These are phyloP conservation scores for Buceros bicornis DNA, from an alignment of 2,797 vertebrate genomes.

Conservation along the genomic window DNA sequence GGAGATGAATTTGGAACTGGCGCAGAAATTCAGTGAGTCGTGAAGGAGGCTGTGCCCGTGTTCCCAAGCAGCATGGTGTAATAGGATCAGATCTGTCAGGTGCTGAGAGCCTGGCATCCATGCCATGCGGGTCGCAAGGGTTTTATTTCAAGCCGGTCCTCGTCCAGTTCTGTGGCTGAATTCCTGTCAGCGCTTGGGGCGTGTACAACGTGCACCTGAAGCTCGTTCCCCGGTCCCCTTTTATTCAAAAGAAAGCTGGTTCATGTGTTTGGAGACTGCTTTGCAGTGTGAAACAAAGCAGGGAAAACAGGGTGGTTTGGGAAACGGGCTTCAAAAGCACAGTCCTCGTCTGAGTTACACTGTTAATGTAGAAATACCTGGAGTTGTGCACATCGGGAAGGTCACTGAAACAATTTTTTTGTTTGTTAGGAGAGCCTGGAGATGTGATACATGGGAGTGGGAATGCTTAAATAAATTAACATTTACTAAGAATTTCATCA, in stretches of 20 bases:
- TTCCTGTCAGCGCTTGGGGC: constrained; percentile 3
- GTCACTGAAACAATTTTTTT: neutral
- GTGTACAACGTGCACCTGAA: neutral
- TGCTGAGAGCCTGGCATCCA: neutral
- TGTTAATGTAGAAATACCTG: neutral
- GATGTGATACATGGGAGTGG: neutral
- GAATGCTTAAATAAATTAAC: neutral
- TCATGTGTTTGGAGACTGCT: neutral
- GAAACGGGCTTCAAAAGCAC: neutral
- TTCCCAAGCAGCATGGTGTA: neutral
- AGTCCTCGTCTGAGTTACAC: neutral
- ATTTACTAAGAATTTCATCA: neutral
- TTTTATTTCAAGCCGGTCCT: constrained; percentile 28
- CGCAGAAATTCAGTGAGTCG: neutral
- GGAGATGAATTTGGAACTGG: neutral
- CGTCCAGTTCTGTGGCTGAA: neutral
- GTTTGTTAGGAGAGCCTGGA: neutral
- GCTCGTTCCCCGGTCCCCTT: neutral
- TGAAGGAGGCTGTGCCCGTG: neutral
- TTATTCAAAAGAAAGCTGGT: neutral
- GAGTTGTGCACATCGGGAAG: neutral
- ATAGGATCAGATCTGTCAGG: neutral
- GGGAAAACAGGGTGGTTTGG: neutral
- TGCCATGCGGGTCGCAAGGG: neutral
- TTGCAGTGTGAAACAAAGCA: constrained; percentile 43